Percentiles rank a stretch among this genome's conserved stretches.
Evolutionary conservation across 2,113 vertebrate genomes (phyloP).

Genomic region (Leucopternis melanops): DNA sequence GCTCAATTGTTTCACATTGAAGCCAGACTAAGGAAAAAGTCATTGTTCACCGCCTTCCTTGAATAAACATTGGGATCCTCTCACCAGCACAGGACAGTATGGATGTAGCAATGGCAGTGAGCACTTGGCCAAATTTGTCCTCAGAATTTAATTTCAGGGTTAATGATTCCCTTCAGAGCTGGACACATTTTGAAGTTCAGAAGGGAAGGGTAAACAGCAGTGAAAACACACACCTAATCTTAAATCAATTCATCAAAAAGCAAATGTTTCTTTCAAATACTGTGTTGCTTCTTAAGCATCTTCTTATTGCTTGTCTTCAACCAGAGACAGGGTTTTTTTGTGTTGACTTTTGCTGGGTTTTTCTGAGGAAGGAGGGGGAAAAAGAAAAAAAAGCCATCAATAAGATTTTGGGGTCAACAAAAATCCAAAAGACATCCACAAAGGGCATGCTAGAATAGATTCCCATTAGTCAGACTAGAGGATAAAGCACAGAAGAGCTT

Average conservation of each 20-base stretch:
- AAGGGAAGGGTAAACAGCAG: neutral
- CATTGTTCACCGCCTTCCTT: neutral
- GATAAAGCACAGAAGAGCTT: neutral
- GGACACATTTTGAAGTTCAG: neutral
- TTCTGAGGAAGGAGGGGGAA: rapidly evolving
- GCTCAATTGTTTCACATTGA: neutral
- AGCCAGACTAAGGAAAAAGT: neutral
- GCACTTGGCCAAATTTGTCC: neutral
- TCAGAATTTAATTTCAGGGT: neutral
- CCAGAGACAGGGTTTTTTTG: neutral
- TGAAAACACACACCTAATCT: neutral
- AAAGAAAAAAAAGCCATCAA: neutral
- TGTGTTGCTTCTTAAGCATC: neutral
- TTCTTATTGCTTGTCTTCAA: neutral
- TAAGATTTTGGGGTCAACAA: neutral
- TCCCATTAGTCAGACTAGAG: neutral
- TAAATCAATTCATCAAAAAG: neutral
- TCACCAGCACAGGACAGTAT: rapidly evolving
- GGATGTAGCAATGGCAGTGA: neutral
- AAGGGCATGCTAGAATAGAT: neutral
- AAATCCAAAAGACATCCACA: neutral
- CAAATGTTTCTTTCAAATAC: neutral
- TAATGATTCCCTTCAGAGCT: neutral
- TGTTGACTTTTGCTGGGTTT: neutral
- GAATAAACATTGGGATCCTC: conserved; percentile 8